Percentiles rank a stretch among this genome's conserved stretches.
phyloP scores from a whole-genome alignment of 2,797 vertebrate species.

The Allobates femoralis region DNA sequence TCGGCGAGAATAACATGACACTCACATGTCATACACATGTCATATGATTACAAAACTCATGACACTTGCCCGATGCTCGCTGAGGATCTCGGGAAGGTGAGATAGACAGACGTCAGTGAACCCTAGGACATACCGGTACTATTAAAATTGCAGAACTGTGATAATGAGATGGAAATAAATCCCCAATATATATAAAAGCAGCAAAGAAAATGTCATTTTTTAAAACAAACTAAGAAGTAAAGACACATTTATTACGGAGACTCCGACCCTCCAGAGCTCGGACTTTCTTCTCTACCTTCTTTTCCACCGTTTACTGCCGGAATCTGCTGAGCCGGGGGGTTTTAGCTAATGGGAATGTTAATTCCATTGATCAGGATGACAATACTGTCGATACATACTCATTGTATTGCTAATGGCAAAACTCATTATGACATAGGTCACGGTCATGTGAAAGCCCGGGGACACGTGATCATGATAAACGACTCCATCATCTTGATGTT shows the following conservation, averaged over 20 bases:
- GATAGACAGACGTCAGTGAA: too few relatives aligned
- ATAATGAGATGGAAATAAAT: too few relatives aligned
- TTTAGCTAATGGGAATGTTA: slow-evolving; percentile 47
- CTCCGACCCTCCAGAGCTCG: not conserved
- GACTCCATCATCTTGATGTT: not conserved
- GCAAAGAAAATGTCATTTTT: not conserved
- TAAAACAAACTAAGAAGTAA: not conserved
- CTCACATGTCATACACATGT: too few relatives aligned
- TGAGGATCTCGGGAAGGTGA: too few relatives aligned
- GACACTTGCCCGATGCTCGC: too few relatives aligned
- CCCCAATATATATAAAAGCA: too few relatives aligned
- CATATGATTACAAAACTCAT: too few relatives aligned
- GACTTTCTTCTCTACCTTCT: too few relatives aligned
- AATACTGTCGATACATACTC: slow-evolving; percentile 48
- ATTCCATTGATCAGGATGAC: slow-evolving; percentile 54
- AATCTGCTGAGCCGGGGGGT: slow-evolving; percentile 29
- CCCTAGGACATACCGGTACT: too few relatives aligned
- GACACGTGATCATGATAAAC: slow-evolving; percentile 32
- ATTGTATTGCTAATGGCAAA: slow-evolving; percentile 22
- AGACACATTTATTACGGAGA: not conserved
- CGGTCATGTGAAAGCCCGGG: slow-evolving; percentile 24
- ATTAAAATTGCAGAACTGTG: too few relatives aligned
- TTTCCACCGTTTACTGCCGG: not conserved
- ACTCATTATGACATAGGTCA: slow-evolving; percentile 51
- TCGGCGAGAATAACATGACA: too few relatives aligned